These are phyloP conservation scores for Aurelia sp. DNA, from an alignment of 30 jellyfish, hydroid and myxozoan species.

Conservation along the genomic window DNA sequence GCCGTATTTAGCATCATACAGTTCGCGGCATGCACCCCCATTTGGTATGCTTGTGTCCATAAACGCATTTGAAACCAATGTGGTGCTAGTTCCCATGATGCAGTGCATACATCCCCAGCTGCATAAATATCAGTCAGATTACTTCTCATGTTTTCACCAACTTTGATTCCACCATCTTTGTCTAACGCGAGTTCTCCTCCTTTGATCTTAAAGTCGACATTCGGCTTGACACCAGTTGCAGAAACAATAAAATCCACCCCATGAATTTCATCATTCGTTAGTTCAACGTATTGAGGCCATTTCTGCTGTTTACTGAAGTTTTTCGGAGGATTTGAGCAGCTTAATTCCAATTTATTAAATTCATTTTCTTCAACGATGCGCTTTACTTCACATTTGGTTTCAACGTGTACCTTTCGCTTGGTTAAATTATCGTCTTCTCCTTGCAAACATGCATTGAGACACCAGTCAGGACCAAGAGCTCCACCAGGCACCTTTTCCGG, in stretches of 20 bases:
- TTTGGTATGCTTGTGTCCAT: slow-evolving; percentile 98
- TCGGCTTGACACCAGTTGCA: slow-evolving; percentile 93
- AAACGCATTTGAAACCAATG: slow-evolving; percentile 97
- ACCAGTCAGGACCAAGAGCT: slow-evolving; percentile 99
- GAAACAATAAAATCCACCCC: slow-evolving; percentile 85
- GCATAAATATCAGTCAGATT: slow-evolving; percentile 81
- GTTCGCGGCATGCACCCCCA: slow-evolving; percentile 88
- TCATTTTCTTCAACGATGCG: slow-evolving; percentile 28
- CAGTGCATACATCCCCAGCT: slow-evolving; percentile 88
- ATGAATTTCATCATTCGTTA: slow-evolving; percentile 62
- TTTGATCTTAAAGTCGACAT: slow-evolving; percentile 33
- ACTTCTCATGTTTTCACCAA: slow-evolving; percentile 90
- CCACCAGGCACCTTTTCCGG: slow-evolving; percentile 56
- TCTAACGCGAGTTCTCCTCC: slow-evolving; percentile 50
- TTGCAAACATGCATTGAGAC: slow-evolving; percentile 43
- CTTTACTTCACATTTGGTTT: slow-evolving; percentile 67
- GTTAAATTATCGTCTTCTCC: slow-evolving; percentile 17
- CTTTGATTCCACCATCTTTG: slow-evolving; percentile 81
- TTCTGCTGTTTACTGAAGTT: not conserved
- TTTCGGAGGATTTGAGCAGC: slow-evolving; percentile 19
- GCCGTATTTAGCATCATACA: slow-evolving; percentile 60
- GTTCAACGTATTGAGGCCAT: slow-evolving; percentile 65
- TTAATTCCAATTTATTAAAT: not conserved
- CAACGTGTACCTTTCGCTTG: slow-evolving; percentile 48
- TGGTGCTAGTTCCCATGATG: slow-evolving; percentile 65